These are phyloP conservation scores for Brachylomia viminalis DNA, from an alignment of 2,888 invertebrate species.

Conservation along the genomic window DNA sequence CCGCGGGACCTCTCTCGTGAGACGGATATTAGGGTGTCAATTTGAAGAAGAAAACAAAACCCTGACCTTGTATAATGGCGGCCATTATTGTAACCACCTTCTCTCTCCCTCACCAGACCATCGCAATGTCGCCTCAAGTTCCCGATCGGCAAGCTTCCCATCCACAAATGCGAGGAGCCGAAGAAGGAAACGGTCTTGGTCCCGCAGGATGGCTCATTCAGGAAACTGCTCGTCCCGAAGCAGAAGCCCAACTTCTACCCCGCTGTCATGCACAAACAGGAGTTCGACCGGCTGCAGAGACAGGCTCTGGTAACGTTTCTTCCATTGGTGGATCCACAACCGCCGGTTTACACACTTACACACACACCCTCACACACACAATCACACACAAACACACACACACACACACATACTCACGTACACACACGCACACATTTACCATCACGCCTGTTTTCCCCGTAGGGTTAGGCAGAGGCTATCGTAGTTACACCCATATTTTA, in stretches of 20 bases:
- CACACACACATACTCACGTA: too few relatives aligned
- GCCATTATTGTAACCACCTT: neutral
- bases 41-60: neutral
- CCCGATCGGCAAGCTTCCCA: constrained; percentile 81
- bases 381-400: too few relatives aligned
- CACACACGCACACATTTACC: too few relatives aligned
- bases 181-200: constrained; percentile 76
- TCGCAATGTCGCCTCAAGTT: constrained; percentile 86
- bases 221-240: constrained; percentile 89
- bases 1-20: neutral
- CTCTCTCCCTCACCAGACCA: constrained; percentile 76
- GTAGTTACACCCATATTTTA: too few relatives aligned
- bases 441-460: neutral
- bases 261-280: constrained; percentile 90
- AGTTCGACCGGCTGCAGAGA: constrained; percentile 91
- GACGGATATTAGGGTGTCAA: too few relatives aligned
- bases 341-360: neutral
- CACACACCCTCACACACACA: too few relatives aligned
- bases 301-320: constrained; percentile 88
- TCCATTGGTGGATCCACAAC: neutral
- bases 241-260: constrained; percentile 89
- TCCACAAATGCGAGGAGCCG: constrained; percentile 85
- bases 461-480: too few relatives aligned
- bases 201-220: constrained; percentile 82
- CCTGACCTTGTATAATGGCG: neutral